Evolutionary conservation across 2,113 vertebrate species (phyloP).

Genomic region (Cepphus grylle): DNA sequence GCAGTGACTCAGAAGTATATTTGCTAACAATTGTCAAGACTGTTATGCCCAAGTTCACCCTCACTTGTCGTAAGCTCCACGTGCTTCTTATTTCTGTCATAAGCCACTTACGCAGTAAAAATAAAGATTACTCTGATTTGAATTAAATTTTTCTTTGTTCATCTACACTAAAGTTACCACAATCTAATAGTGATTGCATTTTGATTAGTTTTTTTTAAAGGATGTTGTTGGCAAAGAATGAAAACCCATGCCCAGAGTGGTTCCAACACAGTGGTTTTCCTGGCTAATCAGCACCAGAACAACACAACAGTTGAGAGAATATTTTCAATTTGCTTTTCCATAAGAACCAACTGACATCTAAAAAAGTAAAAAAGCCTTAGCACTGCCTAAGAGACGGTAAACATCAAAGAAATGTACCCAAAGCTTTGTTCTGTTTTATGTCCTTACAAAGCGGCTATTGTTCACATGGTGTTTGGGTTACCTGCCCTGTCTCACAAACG

Average conservation of each 20-base stretch:
- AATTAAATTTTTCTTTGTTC: not conserved
- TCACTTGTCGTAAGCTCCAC: not conserved
- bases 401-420: not conserved
- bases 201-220: not conserved
- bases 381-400: not conserved
- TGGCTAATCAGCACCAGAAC: not conserved
- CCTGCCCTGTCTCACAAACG: not conserved
- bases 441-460: not conserved
- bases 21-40: not conserved
- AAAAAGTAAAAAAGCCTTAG: not conserved
- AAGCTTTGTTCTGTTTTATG: not conserved
- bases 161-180: not conserved
- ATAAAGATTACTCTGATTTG: not conserved
- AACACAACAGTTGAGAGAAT: not conserved
- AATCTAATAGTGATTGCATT: not conserved
- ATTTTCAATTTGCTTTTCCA: not conserved
- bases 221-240: not conserved
- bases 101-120: not conserved
- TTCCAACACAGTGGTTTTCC: not conserved
- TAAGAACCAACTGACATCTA: not conserved
- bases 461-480: not conserved
- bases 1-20: not conserved
- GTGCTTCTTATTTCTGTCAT: not conserved
- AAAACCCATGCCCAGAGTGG: not conserved
- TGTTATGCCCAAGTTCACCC: accelerated